These are phyloP conservation scores for Agonopterix arenella DNA, from an alignment of 2,888 invertebrate species.

Conservation along the genomic window DNA sequence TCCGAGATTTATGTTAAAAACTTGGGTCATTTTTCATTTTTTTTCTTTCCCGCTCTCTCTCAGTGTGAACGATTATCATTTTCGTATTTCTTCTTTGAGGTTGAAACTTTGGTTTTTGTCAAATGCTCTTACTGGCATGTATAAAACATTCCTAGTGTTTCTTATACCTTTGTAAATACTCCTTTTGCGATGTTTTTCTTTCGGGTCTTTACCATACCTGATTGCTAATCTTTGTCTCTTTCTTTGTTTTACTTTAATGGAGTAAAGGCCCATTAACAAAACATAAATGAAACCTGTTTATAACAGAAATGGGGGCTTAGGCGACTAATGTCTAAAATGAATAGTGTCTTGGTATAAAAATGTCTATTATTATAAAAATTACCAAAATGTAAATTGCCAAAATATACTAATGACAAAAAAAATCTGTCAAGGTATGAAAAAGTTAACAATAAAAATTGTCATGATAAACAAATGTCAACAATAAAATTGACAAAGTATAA, in stretches of 20 bases:
- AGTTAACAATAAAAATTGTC: no score
- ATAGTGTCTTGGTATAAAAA: no score
- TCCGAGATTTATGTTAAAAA: constrained; percentile 71
- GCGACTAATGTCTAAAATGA: no score
- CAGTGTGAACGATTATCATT: constrained; percentile 69
- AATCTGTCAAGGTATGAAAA: no score
- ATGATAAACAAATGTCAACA: no score
- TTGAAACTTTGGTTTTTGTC: constrained; percentile 29
- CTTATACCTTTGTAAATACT: no score
- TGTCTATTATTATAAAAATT: no score
- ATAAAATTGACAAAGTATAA: no score
- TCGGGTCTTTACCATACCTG: not conserved
- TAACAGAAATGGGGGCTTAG: no score
- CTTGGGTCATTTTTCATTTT: constrained; percentile 69
- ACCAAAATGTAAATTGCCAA: no score
- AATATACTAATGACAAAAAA: no score
- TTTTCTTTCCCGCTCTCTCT: constrained; percentile 34
- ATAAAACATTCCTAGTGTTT: not conserved
- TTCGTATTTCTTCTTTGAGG: constrained; percentile 40
- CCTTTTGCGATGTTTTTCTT: not conserved
- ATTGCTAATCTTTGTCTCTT: not conserved
- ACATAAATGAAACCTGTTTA: no score
- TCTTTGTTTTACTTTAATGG: not conserved
- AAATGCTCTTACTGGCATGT: constrained; percentile 8
- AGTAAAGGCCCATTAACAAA: not conserved